Evolutionary conservation across 2,797 vertebrate genomes (phyloP).

Genomic region (Characodon lateralis): DNA sequence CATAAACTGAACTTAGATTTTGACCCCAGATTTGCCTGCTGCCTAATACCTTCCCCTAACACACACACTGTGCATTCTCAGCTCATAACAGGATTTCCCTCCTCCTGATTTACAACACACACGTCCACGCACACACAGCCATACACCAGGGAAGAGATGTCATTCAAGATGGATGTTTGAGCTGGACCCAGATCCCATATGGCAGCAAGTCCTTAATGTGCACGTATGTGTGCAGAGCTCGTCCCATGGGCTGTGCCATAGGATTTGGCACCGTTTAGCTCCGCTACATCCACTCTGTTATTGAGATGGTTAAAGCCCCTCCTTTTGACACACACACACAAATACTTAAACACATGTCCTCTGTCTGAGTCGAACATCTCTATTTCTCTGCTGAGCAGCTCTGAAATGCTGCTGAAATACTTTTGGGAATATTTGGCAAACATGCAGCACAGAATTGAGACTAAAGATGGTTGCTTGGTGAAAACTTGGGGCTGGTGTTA

Average conservation of each 20-base stretch:
- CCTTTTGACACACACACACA: conserved; percentile 2
- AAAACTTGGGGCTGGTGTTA: conserved; percentile 18
- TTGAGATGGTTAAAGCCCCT: conserved; percentile 37
- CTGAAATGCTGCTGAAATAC: conserved; percentile 16
- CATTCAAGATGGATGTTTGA: conserved; percentile 80
- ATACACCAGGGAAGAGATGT: conserved; percentile 66
- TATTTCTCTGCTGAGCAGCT: conserved; percentile 26
- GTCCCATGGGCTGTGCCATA: conserved; percentile 60
- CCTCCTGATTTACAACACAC: conserved; percentile 12
- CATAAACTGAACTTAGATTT: conserved; percentile 46
- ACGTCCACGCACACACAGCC: conserved; percentile 14
- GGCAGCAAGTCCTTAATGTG: conserved; percentile 41
- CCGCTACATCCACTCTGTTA: conserved; percentile 55
- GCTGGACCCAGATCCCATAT: conserved; percentile 67
- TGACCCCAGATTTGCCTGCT: conserved; percentile 45
- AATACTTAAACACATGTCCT: background rate
- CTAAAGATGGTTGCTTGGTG: conserved; percentile 28
- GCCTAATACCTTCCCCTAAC: conserved; percentile 16
- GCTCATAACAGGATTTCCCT: conserved; percentile 19
- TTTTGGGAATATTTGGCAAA: background rate
- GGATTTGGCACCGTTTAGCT: conserved; percentile 73
- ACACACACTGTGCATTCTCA: conserved; percentile 19
- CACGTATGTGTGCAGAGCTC: conserved; percentile 17
- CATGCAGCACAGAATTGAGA: conserved; percentile 24
- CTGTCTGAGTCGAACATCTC: conserved; percentile 23